Evolutionary conservation across 2,888 invertebrate genomes (phyloP), one percentile per base, ranked within the genome.

Genomic region (Conchocele bisecta): DNA sequence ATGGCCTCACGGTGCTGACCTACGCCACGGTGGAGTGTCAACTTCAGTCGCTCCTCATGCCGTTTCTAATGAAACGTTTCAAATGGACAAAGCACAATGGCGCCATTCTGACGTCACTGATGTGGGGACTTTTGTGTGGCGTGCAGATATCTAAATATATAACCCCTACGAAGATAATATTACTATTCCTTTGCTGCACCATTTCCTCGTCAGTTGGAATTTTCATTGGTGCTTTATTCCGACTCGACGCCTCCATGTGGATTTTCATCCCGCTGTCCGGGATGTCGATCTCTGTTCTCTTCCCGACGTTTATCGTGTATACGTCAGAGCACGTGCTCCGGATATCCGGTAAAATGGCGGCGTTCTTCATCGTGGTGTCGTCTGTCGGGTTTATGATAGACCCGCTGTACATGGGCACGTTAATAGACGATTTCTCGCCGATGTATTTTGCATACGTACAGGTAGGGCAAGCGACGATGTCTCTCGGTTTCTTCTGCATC

Each of bases 21-120:
- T 91, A 90, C 66, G 84, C 87, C 22, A 89, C 90, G 5, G 84
- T 89, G 31, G 91, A 92, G 79, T 89, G 90, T 17, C 87, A 89
- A n/a, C 90, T 85, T 77, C 90, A 90, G 0, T 89, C 89, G 13
- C 86, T 89, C 48, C 78, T 91, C 4, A 79, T 89, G 63, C 85
- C 88, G 4, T 91, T 89, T 71, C 82, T 88, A 11, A 81, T 90
- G 1, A 82, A 83, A 29, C 79, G 86, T 61, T 79, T 89, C n/a
- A 66, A 81, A 17, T 83, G 91, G 75, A 70, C 82, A 9, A 87
- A 88, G 54, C 58, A 83, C 0, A 71, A 79, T 20, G 90, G 88
- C 3, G 83, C 88, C 1, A 79, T 83, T 26, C 53, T 91, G 4
- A 88, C 89, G 3, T 88, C 91, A 17, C 83, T 89, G 2, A 90